Evolutionary conservation across 2,888 invertebrate genomes (phyloP), one percentile per base, ranked within the genome.

Genomic region (Temnothorax ravouxi): DNA sequence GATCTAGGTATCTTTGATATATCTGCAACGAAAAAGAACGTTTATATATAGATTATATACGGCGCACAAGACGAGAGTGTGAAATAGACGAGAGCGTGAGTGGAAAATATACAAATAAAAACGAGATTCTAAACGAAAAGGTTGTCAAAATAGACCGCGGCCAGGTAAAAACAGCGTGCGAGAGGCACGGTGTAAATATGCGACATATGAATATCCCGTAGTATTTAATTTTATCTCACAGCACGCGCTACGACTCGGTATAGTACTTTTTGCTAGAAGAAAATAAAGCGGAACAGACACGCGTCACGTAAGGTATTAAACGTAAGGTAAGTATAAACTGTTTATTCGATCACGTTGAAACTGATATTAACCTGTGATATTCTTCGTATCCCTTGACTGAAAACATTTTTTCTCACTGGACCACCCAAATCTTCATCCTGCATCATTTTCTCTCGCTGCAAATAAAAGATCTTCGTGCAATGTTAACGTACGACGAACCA

Each of bases 1-100:
- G 96, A 95, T 98, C 98, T 95, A 98, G 95, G 91, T 97, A 96
- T 93, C 97, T 97, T 96, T 98, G 98, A 95, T 98, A 98, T 93
- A 97, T 95, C 97, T 97, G 95, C 25, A 91, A 92, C 47, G 86
- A 72, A 62, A 85, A 44, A 11, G 6, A 38, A 67, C n/a, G 2
- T 52, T 81, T 81, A n/a, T n/a, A n/a, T 41, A 21, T 44, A 18
- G 11, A 47, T 21, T 21, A 18, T 11, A 76, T 82, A 64, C 34
- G 15, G 9, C 3, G 6, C 11, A 18, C 11, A 52, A 13, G 5
- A n/a, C n/a, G 3, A 21, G n/a, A n/a, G n/a, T n/a, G 2, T 18
- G 9, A 0, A 50, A 18, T 18, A 71, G 29, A 29, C 3, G 3
- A 29, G 29, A 29, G 41, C 18, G 25, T 5, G 9, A 44, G 2